Base-by-base conservation (phyloP, 2,888 invertebrate species). In the Abscondita cerata region DNA sequence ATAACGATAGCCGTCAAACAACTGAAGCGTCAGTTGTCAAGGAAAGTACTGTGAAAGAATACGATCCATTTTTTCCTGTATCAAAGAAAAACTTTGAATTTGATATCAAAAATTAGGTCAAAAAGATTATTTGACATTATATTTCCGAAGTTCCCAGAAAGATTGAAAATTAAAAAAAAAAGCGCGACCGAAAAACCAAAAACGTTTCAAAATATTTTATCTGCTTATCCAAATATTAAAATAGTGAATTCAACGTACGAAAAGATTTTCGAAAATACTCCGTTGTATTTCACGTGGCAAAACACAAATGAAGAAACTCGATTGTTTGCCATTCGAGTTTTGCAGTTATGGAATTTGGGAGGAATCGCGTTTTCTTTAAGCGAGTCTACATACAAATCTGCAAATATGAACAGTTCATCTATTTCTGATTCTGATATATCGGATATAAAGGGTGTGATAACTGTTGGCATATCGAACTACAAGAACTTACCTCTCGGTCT, bases 261-360 rank as follows among this genome's bases (percentile, higher is more conserved):
- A 68, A 80, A 82, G 62, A 83, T 80, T 52, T 85, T 86, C 80
- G 74, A 79, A 34, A 77, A 75, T 61, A 83, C 85, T 1, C 85
- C 85, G 0, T 72, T 86, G 41, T 80, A 78, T 60, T 78, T 78
- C 48, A 81, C 78, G 52, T 87, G 85, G 85, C 80, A 75, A 60
- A 75, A 73, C 19, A 78, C 85, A 52, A 82, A 83, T n/a, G 66
- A 73, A 0, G 68, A 77, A 5, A 79, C 82, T 62, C 70, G 83
- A 13, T 70, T 82, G 15, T 86, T 86, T 70, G 84, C 85, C 40
- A 78, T 82, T 0, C 78, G 86, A 67, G 76, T 83, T 19, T 77
- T 82, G 62, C 80, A 83, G 41, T 78, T 86, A 19, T 87, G 86
- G 85, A 81, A 84, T 70, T 79, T 79, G 65, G 86, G 84, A 6